Evolutionary conservation across 2,113 vertebrate genomes (phyloP).

Genomic region (Cyphomyrus plagiostoma): DNA sequence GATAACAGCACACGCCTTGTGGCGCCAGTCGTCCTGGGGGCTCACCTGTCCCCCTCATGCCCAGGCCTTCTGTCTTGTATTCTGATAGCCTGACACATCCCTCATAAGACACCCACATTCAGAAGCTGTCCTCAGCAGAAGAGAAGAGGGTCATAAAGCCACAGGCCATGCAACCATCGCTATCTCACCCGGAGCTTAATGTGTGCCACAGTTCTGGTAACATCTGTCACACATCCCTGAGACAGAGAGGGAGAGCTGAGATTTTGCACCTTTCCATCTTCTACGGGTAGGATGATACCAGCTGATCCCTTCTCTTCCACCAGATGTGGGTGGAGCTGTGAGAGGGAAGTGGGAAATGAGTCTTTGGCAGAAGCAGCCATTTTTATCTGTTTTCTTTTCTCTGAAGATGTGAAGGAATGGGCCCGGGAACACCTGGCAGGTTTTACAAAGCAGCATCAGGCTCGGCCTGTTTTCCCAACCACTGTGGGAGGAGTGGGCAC

Average conservation of each 20-base stretch:
- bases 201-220: background rate
- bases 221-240: background rate
- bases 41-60: background rate
- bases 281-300: background rate
- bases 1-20: background rate
- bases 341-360: background rate
- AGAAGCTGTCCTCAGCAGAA: background rate
- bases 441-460: background rate
- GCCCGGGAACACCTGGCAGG: background rate
- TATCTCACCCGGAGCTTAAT: background rate
- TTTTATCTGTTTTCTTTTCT: background rate
- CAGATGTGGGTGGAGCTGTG: background rate
- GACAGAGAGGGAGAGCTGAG: background rate
- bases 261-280: background rate
- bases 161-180: background rate
- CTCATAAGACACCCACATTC: background rate
- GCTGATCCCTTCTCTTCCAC: background rate
- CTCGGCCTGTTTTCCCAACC: background rate
- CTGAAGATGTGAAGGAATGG: background rate
- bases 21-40: background rate
- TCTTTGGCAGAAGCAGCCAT: background rate
- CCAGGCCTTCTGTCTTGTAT: background rate
- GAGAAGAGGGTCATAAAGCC: background rate
- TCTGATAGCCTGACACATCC: background rate
- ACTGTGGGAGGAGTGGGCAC: background rate